Percentiles rank a stretch among this genome's conserved stretches.
Evolutionary conservation across 2,888 invertebrate genomes (phyloP).

Genomic region (Troglohyphantes excavatus): DNA sequence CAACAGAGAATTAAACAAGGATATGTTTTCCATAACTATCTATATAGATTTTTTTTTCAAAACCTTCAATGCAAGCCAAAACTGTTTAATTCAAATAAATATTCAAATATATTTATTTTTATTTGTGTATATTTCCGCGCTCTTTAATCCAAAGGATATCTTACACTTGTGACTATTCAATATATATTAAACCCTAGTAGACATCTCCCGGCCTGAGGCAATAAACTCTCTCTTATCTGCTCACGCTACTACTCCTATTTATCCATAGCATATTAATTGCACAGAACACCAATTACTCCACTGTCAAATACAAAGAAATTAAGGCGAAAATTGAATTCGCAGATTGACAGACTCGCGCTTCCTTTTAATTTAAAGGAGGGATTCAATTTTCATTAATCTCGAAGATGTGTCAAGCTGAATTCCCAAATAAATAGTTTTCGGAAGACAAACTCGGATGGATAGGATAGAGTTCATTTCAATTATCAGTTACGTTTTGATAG

Average conservation of each 20-base stretch:
- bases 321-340: slow-evolving; percentile 45
- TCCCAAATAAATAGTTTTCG: slow-evolving; percentile 41
- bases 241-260: too few relatives aligned
- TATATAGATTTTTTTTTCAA: too few relatives aligned
- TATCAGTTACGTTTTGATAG: slow-evolving; percentile 13
- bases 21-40: too few relatives aligned
- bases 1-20: too few relatives aligned
- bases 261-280: slow-evolving; percentile 49
- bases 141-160: not conserved
- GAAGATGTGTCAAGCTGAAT: slow-evolving; percentile 38
- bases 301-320: slow-evolving; percentile 57
- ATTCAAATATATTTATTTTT: not conserved
- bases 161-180: not conserved
- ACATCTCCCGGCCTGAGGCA: slow-evolving; percentile 4
- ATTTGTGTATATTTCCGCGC: not conserved
- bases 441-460: not conserved
- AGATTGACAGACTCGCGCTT: slow-evolving; percentile 61
- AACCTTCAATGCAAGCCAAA: too few relatives aligned
- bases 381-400: slow-evolving; percentile 72
- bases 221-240: slow-evolving; percentile 4
- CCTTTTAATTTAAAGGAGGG: slow-evolving; percentile 64
- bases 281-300: slow-evolving; percentile 29
- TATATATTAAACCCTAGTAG: slow-evolving; percentile 12
- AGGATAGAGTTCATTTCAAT: slow-evolving; percentile 41
- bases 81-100: not conserved